phyloP scores from a whole-genome alignment of 2,113 vertebrate genomes.

The Benitochromis conjunctus region DNA sequence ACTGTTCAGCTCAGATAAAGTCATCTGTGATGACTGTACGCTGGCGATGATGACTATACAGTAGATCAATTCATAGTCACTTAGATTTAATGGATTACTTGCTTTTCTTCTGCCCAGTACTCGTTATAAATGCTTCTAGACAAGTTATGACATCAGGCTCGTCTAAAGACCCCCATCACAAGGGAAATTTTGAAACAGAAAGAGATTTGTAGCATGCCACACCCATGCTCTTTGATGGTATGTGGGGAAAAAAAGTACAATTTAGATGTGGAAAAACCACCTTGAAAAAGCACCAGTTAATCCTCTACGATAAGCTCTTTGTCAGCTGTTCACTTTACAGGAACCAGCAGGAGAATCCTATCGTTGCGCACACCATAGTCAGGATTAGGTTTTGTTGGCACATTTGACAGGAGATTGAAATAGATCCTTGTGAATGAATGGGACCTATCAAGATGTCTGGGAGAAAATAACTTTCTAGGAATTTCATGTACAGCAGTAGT shows the following conservation, averaged over 20 bases:
- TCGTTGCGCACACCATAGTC: conserved; percentile 12
- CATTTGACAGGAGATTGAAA: conserved; percentile 39
- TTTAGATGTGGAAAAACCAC: conserved; percentile 55
- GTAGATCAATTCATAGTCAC: background rate
- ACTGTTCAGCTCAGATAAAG: conserved; percentile 7
- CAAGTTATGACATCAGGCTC: conserved; percentile 26
- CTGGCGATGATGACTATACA: conserved; percentile 9
- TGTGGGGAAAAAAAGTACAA: conserved; percentile 18
- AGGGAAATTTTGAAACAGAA: conserved; percentile 7
- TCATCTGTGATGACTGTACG: conserved; percentile 12
- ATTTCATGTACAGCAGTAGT: background rate
- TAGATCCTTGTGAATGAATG: conserved; percentile 25
- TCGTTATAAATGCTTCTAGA: conserved; percentile 7
- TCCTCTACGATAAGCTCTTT: conserved; percentile 56
- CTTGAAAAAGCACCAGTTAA: conserved; percentile 48
- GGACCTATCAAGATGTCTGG: background rate
- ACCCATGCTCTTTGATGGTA: conserved; percentile 45
- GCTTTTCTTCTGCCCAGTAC: background rate
- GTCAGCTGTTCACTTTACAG: conserved; percentile 52
- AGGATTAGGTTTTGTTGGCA: conserved; percentile 52
- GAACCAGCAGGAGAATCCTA: conserved; percentile 48
- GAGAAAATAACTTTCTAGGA: conserved; percentile 4
- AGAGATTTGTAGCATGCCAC: conserved; percentile 27
- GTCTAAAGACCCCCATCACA: conserved; percentile 16
- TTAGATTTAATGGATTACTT: background rate